phyloP scores from a whole-genome alignment of 1,140 invertebrate genomes.

The Bombus waltoni region DNA sequence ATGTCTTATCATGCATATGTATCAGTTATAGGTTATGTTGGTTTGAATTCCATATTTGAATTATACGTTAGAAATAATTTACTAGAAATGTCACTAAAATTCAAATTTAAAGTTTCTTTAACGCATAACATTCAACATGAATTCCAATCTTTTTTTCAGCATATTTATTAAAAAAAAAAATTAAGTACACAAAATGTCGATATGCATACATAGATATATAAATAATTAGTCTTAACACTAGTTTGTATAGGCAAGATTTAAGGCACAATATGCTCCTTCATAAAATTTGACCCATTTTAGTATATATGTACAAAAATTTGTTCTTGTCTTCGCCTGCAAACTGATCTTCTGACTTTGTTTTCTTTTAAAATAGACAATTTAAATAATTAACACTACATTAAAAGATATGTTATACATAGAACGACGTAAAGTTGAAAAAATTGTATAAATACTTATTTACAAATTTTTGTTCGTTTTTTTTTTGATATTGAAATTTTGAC shows the following conservation, averaged over 20 bases:
- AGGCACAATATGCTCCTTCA: slow-evolving; percentile 58
- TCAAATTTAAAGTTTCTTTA: not conserved
- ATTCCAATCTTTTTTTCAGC: slow-evolving; percentile 34
- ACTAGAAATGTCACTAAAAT: not conserved
- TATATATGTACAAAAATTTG: slow-evolving; percentile 64
- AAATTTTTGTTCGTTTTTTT: slow-evolving; percentile 25
- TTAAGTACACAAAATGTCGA: slow-evolving; percentile 64
- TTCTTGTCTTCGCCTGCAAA: slow-evolving; percentile 1
- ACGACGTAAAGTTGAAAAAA: slow-evolving; percentile 4
- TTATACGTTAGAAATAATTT: not conserved
- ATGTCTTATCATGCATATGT: not conserved
- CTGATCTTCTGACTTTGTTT: not conserved
- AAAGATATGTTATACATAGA: slow-evolving; percentile 23
- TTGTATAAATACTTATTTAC: slow-evolving; percentile 61
- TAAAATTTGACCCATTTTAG: slow-evolving; percentile 42
- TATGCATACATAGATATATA: slow-evolving; percentile 61
- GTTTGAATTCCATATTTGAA: not conserved
- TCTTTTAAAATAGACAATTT: slow-evolving; percentile 35
- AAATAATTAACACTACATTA: slow-evolving; percentile 55
- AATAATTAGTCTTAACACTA: slow-evolving; percentile 53
- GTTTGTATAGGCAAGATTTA: slow-evolving; percentile 64
- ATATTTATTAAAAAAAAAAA: slow-evolving; percentile 67
- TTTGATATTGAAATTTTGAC: slow-evolving; percentile 28
- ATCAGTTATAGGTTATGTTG: not conserved
- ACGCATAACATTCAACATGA: not conserved